Percentiles rank a stretch among this genome's conserved stretches.
phyloP scores from a whole-genome alignment of 2,888 invertebrate species.

The Caenorhabditis wallacei region DNA sequence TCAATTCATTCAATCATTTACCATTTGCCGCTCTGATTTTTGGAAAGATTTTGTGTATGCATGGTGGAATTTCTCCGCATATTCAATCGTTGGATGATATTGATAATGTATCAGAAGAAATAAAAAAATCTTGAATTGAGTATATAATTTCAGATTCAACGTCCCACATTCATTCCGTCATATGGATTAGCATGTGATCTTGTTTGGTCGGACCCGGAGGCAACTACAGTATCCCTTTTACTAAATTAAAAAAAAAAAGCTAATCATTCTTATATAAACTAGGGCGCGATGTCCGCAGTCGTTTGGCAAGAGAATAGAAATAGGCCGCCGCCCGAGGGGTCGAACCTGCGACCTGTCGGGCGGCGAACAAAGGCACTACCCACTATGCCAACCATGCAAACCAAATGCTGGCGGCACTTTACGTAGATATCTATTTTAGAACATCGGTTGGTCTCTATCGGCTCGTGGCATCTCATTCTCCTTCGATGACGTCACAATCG shows the following conservation, averaged over 20 bases:
- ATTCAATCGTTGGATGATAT: conserved; percentile 69
- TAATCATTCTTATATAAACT: no score
- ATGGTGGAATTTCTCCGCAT: conserved; percentile 79
- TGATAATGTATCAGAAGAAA: conserved; percentile 37
- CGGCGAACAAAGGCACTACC: no score
- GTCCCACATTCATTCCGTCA: conserved; percentile 75
- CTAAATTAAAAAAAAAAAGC: no score
- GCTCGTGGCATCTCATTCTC: conserved; percentile 86
- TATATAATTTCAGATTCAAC: conserved; percentile 61
- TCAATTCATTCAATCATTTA: conserved; percentile 77
- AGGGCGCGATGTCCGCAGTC: no score
- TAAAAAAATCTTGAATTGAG: not conserved
- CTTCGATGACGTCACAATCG: conserved; percentile 85
- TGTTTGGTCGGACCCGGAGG: conserved; percentile 76
- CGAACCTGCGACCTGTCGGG: no score
- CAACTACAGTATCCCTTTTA: conserved; percentile 19
- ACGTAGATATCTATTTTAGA: conserved; percentile 28
- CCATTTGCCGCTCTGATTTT: conserved; percentile 75
- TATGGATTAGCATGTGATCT: conserved; percentile 77
- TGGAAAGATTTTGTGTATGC: conserved; percentile 77
- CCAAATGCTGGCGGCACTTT: no score
- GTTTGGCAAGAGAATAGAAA: no score
- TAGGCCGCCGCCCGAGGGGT: no score
- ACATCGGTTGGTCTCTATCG: conserved; percentile 72
- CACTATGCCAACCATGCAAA: no score